These are phyloP conservation scores for Mesocricetus auratus DNA, from an alignment of 2,113 vertebrate species.

Conservation along the genomic window DNA sequence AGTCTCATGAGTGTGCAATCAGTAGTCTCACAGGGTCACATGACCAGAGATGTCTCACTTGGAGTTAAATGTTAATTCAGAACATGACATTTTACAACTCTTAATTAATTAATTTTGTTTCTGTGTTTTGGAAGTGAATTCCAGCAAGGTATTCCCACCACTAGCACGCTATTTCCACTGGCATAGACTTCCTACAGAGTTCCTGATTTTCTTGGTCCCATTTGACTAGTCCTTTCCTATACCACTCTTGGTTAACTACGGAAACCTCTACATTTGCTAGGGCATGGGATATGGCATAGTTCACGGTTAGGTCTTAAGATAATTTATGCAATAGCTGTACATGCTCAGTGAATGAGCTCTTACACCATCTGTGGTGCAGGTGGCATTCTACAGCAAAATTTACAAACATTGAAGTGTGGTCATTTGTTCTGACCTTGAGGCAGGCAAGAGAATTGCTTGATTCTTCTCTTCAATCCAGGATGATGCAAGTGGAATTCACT, in stretches of 20 bases:
- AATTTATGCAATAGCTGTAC: not conserved
- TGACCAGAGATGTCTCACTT: not conserved
- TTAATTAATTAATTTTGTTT: not conserved
- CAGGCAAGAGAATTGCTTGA: not conserved
- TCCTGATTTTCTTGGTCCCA: not conserved
- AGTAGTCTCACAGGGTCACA: not conserved
- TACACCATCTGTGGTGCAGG: not conserved
- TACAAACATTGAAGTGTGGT: not conserved
- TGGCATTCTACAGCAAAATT: not conserved
- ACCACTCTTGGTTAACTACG: not conserved
- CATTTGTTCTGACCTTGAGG: fast-evolving
- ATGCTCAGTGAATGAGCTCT: not conserved
- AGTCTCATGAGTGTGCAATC: not conserved
- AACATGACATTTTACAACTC: not conserved
- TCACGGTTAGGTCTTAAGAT: not conserved
- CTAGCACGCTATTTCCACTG: not conserved
- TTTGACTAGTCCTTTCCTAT: not conserved
- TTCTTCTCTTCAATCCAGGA: not conserved
- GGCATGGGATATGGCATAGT: not conserved
- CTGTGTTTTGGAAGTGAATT: not conserved
- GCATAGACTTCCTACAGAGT: not conserved
- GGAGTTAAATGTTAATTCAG: not conserved
- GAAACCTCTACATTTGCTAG: not conserved
- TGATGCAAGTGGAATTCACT: not conserved
- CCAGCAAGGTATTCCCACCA: not conserved